These are phyloP conservation scores for Tetheella fluctuosa DNA, from an alignment of 2,888 invertebrate species.

Conservation along the genomic window DNA sequence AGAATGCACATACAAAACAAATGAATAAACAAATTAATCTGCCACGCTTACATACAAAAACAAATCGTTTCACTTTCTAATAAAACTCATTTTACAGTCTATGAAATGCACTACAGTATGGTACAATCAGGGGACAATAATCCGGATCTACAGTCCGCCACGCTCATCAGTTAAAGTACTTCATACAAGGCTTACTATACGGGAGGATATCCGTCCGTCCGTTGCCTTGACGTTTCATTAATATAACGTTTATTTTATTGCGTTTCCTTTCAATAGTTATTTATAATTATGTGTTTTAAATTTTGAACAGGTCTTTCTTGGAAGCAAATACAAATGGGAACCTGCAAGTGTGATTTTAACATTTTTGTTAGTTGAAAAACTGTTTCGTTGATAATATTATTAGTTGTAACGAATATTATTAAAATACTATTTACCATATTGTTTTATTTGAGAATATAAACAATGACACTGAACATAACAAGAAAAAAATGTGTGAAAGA, in stretches of 20 bases:
- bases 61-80: constrained; percentile 5
- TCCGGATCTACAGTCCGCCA: constrained; percentile 34
- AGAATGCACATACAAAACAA: background rate
- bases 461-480: too few species aligned
- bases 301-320: background rate
- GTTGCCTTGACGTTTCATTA: constrained; percentile 4
- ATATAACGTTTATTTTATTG: constrained; percentile 3
- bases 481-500: too few species aligned
- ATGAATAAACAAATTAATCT: background rate
- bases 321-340: too few species aligned
- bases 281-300: constrained; percentile 4
- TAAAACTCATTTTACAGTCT: background rate
- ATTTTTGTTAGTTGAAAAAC: too few species aligned
- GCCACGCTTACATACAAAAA: background rate
- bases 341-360: too few species aligned
- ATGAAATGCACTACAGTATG: background rate
- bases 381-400: too few species aligned
- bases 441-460: too few species aligned
- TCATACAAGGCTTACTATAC: constrained; percentile 28
- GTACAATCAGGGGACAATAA: constrained; percentile 35
- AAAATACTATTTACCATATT: too few species aligned
- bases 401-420: too few species aligned
- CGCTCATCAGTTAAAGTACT: constrained; percentile 29
- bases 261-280: constrained; percentile 6
- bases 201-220: constrained; percentile 39